These are phyloP conservation scores for Melanerpes formicivorus DNA, from an alignment of 2,113 vertebrate genomes.

Conservation along the genomic window DNA sequence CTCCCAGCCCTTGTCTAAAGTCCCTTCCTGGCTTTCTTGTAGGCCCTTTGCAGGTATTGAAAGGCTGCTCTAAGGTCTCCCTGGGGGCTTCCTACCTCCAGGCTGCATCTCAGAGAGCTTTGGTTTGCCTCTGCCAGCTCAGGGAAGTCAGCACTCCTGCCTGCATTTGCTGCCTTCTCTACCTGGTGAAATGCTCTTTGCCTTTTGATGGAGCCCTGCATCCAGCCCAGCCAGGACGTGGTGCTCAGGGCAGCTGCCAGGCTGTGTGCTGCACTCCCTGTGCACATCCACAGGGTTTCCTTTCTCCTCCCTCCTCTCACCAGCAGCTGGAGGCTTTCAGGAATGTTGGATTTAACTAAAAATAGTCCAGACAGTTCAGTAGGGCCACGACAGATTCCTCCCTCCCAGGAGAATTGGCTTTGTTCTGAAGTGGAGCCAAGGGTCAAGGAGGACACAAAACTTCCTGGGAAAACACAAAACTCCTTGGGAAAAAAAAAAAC, in stretches of 20 bases:
- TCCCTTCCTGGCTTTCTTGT: no score
- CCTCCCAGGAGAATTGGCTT: neutral
- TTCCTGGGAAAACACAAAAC: neutral
- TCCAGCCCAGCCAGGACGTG: neutral
- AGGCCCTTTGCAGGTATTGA: no score
- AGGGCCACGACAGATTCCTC: neutral
- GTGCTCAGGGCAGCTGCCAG: neutral
- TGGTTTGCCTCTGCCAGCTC: neutral
- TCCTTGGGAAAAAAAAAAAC: neutral
- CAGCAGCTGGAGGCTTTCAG: neutral
- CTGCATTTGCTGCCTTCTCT: neutral
- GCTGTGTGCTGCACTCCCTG: neutral
- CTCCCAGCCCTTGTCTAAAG: no score
- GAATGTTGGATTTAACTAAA: conserved; percentile 25
- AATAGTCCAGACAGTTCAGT: neutral
- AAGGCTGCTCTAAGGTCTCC: no score
- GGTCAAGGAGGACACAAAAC: neutral
- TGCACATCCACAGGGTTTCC: neutral
- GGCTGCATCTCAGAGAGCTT: neutral
- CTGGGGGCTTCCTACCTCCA: no score
- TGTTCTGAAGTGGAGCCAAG: neutral
- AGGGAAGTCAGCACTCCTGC: neutral
- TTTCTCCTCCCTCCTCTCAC: neutral
- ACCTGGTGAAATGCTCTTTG: neutral
- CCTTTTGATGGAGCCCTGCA: neutral